Base-by-base conservation (phyloP, 2,888 invertebrate genomes). In the Drosophila mercatorum region DNA sequence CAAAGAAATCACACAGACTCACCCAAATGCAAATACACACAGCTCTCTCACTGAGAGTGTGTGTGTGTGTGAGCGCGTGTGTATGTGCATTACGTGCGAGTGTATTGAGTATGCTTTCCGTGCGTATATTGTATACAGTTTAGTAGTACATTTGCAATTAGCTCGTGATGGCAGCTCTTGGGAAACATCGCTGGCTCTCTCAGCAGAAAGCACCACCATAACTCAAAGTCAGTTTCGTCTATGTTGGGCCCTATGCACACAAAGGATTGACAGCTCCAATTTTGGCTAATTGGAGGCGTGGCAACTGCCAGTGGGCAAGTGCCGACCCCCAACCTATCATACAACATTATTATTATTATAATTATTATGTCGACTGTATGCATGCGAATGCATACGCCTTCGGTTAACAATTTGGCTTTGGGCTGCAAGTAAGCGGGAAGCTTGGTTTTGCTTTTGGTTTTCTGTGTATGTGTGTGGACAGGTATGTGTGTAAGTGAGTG, bases 171-270 rank as follows among this genome's bases (percentile, higher is more conserved):
- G 80, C 68, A 59, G 71, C 78, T 78, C 68, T 74, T 80, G 65
- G 70, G 72, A 84, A 80, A 80, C 80, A 77, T 72, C 78, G 72
- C 74, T 76, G 88, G 85, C 82, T 80, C 79, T 75, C 91, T 91
- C 91, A 87, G 91, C 90, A 91, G 91, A 91, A 91, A 91, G 91
- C 91, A 91, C 91, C 91, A 91, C 91, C 91, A 91, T 88, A 89
- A 89, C 91, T 91, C 91, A 91, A 91, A 91, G 87, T 78, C 84
- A 84, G 84, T 75, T 84, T 84, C 88, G 83, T 85, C 88, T 86
- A 88, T 88, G 86, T 88, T 88, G 88, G 83, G 83, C 83, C 83
- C 84, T 88, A 85, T 83, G 81, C 88, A 59, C 55, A 81, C 31
- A 31, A n/a, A 7, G 64, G 10, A 63, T 68, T 59, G 41, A 67